Conservation (phyloP, 1,140 invertebrate genomes). For the Frieseomelitta varia region DNA sequence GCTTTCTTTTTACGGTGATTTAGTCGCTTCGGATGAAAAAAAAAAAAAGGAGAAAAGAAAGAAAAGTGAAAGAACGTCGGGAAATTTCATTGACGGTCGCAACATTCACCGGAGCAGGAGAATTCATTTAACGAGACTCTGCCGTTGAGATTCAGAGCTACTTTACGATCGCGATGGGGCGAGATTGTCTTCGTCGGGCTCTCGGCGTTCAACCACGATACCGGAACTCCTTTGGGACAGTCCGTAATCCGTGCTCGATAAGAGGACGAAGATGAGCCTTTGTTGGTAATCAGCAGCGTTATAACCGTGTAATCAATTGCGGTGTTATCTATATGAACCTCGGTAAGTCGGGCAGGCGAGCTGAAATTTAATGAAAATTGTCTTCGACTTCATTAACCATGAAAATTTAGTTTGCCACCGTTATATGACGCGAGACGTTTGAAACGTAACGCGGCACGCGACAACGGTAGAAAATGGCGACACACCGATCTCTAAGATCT, state of each 20-base stretch:
- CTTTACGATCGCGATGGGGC: slow-evolving; percentile 78
- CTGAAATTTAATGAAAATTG: slow-evolving; percentile 48
- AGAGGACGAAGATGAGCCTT: slow-evolving; percentile 72
- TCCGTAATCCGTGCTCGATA: slow-evolving; percentile 77
- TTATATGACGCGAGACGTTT: no score
- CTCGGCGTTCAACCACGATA: slow-evolving; percentile 75
- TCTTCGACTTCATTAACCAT: not conserved
- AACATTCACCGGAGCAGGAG: slow-evolving; percentile 73
- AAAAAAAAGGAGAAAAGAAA: not conserved
- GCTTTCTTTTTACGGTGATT: not conserved
- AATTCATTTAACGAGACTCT: slow-evolving; percentile 73
- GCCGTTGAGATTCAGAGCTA: slow-evolving; percentile 74
- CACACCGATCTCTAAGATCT: not conserved
- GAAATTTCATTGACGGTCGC: not conserved
- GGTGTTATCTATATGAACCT: slow-evolving; percentile 78
- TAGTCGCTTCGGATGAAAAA: not conserved
- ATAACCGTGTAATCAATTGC: slow-evolving; percentile 74
- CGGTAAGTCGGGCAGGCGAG: slow-evolving; percentile 75
- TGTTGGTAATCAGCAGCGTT: slow-evolving; percentile 79
- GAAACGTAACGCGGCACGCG: not conserved
- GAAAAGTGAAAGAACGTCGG: not conserved
- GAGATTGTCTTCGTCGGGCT: slow-evolving; percentile 73
- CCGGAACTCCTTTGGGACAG: slow-evolving; percentile 78
- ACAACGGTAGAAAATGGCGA: not conserved
- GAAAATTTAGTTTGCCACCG: not conserved